Base-by-base conservation (phyloP, 2,888 invertebrate species). In the Hermaeophaga mercurialis region DNA sequence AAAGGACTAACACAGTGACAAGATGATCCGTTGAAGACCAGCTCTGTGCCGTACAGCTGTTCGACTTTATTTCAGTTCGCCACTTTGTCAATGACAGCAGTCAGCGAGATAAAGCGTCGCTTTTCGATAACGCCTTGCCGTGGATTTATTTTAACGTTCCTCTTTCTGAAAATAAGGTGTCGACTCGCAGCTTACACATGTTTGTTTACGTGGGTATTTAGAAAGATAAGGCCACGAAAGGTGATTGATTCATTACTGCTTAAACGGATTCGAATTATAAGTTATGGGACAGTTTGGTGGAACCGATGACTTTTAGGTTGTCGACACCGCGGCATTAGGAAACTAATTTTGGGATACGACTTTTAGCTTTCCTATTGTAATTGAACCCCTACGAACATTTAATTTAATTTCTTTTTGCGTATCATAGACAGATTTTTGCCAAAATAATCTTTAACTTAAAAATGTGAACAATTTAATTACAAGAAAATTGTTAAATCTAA, bases 161-260 rank as follows among this genome's bases (percentile, higher is more conserved):
- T 48, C 48, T 38, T 24, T 70, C 71, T 70, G 66, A 71, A 74
- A 74, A 71, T 64, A 62, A 75, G 74, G 74, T 75, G 74, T 74
- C 73, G 73, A 74, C 68, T 73, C 73, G 72, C 73, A 72, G 68
- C 71, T 73, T 75, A 75, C 75, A 75, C 66, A 66, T 76, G 75
- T 75, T 74, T 74, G 71, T 74, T 73, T 72, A 71, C 70, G 71
- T 70, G 68, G 71, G 70, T 68, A 73, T 74, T 73, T 72, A 70
- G 62, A 64, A 66, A 70, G 73, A 74, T 74, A 74, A 73, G 67
- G 70, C 65, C 67, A 69, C 68, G 66, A 47, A 47, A 44, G 66
- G 61, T 72, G 73, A 73, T 73, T 74, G 74, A 75, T 75, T 73
- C 71, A 74, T 68, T 56, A 61, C 65, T 62, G 63, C 65, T 64